phyloP scores from a whole-genome alignment of 2,888 invertebrate species.

The Apomyelois bistriatella region DNA sequence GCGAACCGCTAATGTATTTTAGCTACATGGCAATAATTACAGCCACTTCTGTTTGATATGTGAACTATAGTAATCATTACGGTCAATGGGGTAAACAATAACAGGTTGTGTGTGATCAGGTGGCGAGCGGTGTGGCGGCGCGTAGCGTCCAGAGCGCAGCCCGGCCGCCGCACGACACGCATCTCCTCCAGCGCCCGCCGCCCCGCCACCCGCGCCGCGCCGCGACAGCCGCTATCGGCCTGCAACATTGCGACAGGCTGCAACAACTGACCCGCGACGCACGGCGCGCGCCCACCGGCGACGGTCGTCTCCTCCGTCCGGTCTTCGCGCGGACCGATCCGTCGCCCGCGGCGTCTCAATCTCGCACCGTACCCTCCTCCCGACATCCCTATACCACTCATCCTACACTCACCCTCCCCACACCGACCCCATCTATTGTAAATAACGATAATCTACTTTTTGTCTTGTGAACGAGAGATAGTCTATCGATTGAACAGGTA shows the following conservation, averaged over 20 bases:
- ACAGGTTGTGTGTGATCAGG: constrained; percentile 36
- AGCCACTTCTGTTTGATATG: neutral
- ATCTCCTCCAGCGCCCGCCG: constrained; percentile 29
- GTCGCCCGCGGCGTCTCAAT: constrained; percentile 61
- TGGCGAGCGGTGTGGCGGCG: constrained; percentile 78
- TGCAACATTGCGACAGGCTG: constrained; percentile 27
- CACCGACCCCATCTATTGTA: constrained; percentile 64
- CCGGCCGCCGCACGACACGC: constrained; percentile 30
- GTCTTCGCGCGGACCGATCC: constrained; percentile 50
- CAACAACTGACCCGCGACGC: constrained; percentile 25
- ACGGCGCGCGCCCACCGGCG: constrained; percentile 45
- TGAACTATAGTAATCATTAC: neutral
- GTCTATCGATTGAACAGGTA: constrained; percentile 77
- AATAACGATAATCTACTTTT: constrained; percentile 76
- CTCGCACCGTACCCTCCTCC: constrained; percentile 32
- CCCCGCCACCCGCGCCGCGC: constrained; percentile 22
- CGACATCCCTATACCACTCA: constrained; percentile 18
- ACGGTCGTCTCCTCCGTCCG: constrained; percentile 47
- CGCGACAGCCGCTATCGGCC: constrained; percentile 31
- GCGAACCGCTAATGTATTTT: constrained; percentile 4
- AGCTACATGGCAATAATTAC: neutral
- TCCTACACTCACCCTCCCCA: constrained; percentile 24
- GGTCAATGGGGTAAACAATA: neutral
- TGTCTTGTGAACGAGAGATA: constrained; percentile 78
- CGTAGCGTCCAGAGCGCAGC: constrained; percentile 43